Evolutionary conservation across 2,113 vertebrate species (phyloP).

Genomic region (Tachycineta bicolor): DNA sequence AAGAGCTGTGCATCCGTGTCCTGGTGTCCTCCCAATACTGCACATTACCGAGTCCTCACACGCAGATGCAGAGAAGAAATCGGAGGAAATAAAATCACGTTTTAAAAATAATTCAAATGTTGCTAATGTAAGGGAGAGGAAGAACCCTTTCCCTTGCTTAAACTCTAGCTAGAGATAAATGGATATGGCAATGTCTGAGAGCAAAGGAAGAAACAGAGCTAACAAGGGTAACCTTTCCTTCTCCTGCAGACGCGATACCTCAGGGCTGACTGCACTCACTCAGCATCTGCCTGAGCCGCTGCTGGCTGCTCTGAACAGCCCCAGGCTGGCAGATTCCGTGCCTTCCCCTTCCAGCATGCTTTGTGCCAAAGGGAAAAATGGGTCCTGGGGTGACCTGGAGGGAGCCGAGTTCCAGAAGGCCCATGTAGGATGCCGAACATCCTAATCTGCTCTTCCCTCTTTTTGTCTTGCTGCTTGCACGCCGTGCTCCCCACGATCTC

Average conservation of each 20-base stretch:
- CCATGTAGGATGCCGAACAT: background rate
- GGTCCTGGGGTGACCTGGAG: background rate
- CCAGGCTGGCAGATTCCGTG: background rate
- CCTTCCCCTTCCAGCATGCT: background rate
- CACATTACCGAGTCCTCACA: accelerated
- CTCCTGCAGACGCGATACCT: accelerated
- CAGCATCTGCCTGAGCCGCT: background rate
- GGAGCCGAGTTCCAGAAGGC: background rate
- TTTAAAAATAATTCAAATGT: background rate
- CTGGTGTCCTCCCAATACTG: background rate
- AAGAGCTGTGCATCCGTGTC: background rate
- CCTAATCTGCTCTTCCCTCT: background rate
- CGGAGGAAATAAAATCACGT: background rate
- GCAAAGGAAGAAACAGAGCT: background rate
- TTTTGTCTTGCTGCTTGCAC: background rate
- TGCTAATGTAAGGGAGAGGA: background rate
- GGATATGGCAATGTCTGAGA: background rate
- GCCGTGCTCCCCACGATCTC: background rate
- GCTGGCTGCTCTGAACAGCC: background rate
- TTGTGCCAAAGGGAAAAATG: background rate
- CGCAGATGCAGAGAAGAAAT: background rate
- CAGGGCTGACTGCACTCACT: background rate
- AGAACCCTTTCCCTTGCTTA: background rate
- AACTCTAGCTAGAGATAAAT: background rate
- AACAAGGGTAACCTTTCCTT: background rate